A percentile compares a stretch with the other conserved stretches of the same genome.
These are phyloP conservation scores for Ceratitis capitata DNA, from an alignment of 1,140 invertebrate genomes.

Conservation along the genomic window DNA sequence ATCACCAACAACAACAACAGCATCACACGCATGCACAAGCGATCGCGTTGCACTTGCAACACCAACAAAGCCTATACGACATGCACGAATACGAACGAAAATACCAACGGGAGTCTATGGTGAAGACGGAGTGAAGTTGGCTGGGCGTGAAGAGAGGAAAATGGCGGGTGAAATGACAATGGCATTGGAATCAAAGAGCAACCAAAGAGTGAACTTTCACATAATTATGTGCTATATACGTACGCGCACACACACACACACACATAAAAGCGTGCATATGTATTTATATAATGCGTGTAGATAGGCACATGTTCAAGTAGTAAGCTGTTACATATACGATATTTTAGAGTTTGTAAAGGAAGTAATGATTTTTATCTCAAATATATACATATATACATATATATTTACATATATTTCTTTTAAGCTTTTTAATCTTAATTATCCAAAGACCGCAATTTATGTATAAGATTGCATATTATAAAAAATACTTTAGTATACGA, in stretches of 20 bases:
- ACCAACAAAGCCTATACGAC: conserved; percentile 40
- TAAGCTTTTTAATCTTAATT: no score
- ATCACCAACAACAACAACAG: conserved; percentile 21
- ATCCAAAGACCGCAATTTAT: no score
- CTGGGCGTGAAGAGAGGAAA: not conserved
- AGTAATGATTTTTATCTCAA: no score
- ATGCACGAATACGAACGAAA: conserved; percentile 57
- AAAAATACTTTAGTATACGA: no score
- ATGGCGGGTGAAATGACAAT: not conserved
- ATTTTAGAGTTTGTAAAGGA: no score
- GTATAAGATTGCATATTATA: no score
- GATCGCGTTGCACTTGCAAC: conserved; percentile 47
- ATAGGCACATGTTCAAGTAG: no score
- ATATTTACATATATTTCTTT: no score
- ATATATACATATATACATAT: no score
- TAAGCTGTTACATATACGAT: not conserved
- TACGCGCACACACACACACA: not conserved
- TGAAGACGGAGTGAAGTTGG: conserved; percentile 59
- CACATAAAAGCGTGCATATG: not conserved
- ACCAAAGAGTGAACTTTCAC: not conserved
- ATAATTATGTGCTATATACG: not conserved
- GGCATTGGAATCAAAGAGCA: not conserved
- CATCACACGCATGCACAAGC: not conserved
- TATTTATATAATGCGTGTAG: not conserved
- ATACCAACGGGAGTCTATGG: conserved; percentile 58